A percentile compares a stretch with the other conserved stretches of the same genome.
These are phyloP conservation scores for Invenusta paracnida DNA, from an alignment of 2,888 invertebrate genomes.

Conservation along the genomic window DNA sequence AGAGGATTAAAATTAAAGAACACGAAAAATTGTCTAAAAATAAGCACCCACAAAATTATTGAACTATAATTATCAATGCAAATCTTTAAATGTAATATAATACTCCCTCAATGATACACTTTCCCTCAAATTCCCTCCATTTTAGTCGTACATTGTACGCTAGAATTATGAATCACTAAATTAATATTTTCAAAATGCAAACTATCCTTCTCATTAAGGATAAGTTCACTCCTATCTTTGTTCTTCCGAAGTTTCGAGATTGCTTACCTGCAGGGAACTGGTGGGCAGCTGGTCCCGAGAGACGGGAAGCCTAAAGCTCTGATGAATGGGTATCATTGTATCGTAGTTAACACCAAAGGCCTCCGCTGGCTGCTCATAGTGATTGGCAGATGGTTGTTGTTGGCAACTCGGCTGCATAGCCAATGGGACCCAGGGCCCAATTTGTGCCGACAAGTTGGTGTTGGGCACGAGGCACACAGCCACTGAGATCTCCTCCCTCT, in stretches of 20 bases:
- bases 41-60: not conserved
- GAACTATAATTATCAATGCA: not conserved
- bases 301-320: not conserved
- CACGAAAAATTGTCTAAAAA: too few relatives aligned
- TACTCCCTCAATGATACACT: not conserved
- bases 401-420: not conserved
- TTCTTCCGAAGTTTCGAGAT: too few relatives aligned
- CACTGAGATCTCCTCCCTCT: not conserved
- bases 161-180: too few relatives aligned
- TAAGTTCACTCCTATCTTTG: not conserved
- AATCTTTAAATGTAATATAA: not conserved
- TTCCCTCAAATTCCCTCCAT: not conserved
- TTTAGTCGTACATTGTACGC: not conserved
- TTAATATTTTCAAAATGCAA: not conserved
- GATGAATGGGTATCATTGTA: not conserved
- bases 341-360: not conserved
- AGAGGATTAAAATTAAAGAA: too few relatives aligned
- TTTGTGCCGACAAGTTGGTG: not conserved
- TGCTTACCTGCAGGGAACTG: slow-evolving; percentile 2
- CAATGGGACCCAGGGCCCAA: not conserved
- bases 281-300: not conserved
- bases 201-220: not conserved
- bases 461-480: slow-evolving; percentile 1
- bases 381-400: not conserved
- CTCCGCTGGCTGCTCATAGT: not conserved